Base-by-base conservation (phyloP, 1,140 invertebrate genomes). In the Babylonia areolata region DNA sequence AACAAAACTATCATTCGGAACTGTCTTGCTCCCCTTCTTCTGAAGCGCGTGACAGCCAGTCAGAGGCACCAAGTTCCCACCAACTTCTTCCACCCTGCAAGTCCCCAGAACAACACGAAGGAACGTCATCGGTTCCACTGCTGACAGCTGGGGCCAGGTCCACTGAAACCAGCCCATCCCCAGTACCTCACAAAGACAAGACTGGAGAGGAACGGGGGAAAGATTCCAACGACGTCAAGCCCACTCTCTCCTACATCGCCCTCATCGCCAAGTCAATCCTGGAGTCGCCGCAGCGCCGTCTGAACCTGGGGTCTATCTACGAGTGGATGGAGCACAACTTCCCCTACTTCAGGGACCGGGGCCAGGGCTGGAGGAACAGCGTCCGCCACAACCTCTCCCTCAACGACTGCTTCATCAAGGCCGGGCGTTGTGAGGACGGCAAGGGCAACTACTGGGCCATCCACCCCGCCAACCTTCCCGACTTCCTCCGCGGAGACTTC, bases 401-500 rank as follows among this genome's bases (percentile, higher is more conserved):
- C 51, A 94, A 94, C 84, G 93, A 94, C 85, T 94, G 93, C 88
- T 94, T 94, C 86, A 92, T 94, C 37, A 94, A 94, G 86, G 91
- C 91, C 9, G 93, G 94, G 1, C 85, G 93, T 5, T 92, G 93
- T 84, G 92, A 94, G 78, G 92, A 94, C 79, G 94, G 93, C 15
- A 94, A 94, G 83, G 93, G 93, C 0, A 93, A 94, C 87, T 99
- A 98, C 91, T 99, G 98, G 98, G 97, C 98, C 1, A 99, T 99
- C 75, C 98, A 99, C 94, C 98, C 0, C 98, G 98, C 98, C 0
- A 99, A 99, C 93, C 95, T 99, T 2, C 98, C 99, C 58, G 98
- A 99, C 92, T 99, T 99, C 93, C 96, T 97, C 35, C 97, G 98
- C 86, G 98, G 98, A 0, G 98, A 99, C 92, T 99, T 99, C 89